Base-by-base conservation (phyloP, 2,113 vertebrate species). In the Ageneiosus marmoratus region DNA sequence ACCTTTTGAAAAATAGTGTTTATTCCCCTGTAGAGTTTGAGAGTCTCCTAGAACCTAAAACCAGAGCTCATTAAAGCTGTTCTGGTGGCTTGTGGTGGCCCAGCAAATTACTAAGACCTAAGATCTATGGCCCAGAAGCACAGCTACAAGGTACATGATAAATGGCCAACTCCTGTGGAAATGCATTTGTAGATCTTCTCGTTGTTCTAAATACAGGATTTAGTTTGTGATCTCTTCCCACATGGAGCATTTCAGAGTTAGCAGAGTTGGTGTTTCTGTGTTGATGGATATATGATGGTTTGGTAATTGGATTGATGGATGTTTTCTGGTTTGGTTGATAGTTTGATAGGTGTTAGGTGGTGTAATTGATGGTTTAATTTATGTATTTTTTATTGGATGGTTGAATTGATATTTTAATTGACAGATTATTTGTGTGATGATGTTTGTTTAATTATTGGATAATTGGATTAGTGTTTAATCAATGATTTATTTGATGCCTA, bases 51-150 rank as follows among this genome's bases (percentile, higher is more conserved):
- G 62, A 37, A 34, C 32, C 13, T 65, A 37, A 65, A 65, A 32
- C 32, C 16, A 20, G 18, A 34, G 62, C 62, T 65, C 32, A 65
- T 65, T 63, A 63, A 63, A 32, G 62, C 15, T 18, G 27, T 32
- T 63, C 62, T 60, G n/a, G n/a, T 27, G 58, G 58, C n/a, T 60
- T 62, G 27, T 62, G 60, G 27, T 65, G 62, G 62, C 32, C 62
- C 62, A 65, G 8, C 29, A 65, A 65, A 32, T 63, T 32, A 63
- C 29, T 29, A 32, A 63, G 15, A 29, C 62, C 29, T 18, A 63
- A 32, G 62, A 63, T 63, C 13, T 63, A 63, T 63, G 62, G 62
- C 62, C 62, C 16, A 18, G 62, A 63, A 63, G 29, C 62, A 34
- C 15, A 34, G 62, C 32, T 32, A 16, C 29, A 16, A 29, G 62